phyloP scores from a whole-genome alignment of 30 jellyfish, hydroid and myxozoan genomes.

The Hydra vulgaris region DNA sequence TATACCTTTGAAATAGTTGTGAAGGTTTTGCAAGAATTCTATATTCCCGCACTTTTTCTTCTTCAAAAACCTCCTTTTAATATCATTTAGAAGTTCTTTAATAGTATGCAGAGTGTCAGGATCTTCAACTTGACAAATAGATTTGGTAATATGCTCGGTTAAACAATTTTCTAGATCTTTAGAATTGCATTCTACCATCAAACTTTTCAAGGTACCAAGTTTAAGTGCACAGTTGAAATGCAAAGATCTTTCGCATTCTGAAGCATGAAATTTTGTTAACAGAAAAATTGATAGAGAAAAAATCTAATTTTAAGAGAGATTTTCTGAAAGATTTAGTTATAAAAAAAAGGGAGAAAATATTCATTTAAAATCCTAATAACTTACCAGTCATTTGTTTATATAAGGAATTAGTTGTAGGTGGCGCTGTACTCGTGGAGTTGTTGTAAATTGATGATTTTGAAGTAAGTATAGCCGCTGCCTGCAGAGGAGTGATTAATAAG shows the following conservation, averaged over 20 bases:
- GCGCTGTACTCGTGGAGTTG: not conserved
- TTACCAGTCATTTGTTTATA: not conserved
- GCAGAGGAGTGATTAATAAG: not conserved
- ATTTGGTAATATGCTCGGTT: not conserved
- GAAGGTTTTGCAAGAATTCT: not conserved
- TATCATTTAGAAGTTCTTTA: not conserved
- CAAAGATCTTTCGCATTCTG: not conserved
- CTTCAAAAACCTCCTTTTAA: not conserved
- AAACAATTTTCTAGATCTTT: not conserved
- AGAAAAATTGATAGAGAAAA: too few species aligned
- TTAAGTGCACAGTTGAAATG: not conserved
- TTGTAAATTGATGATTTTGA: not conserved
- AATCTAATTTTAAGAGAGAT: too few species aligned
- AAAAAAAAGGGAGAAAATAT: too few species aligned
- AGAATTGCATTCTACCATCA: not conserved
- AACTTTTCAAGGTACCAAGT: not conserved
- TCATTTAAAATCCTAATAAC: too few species aligned
- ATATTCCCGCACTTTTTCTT: not conserved
- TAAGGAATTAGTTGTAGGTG: not conserved
- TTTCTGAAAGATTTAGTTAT: too few species aligned
- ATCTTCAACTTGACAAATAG: not conserved
- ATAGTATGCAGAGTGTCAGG: not conserved
- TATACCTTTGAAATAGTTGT: not conserved
- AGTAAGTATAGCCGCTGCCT: not conserved
- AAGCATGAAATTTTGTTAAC: not conserved